A percentile compares a stretch with the other conserved stretches of the same genome.
Evolutionary conservation across 53 echinoderm and acorn worm species (phyloP).

Genomic region (Echinarachnius parma): DNA sequence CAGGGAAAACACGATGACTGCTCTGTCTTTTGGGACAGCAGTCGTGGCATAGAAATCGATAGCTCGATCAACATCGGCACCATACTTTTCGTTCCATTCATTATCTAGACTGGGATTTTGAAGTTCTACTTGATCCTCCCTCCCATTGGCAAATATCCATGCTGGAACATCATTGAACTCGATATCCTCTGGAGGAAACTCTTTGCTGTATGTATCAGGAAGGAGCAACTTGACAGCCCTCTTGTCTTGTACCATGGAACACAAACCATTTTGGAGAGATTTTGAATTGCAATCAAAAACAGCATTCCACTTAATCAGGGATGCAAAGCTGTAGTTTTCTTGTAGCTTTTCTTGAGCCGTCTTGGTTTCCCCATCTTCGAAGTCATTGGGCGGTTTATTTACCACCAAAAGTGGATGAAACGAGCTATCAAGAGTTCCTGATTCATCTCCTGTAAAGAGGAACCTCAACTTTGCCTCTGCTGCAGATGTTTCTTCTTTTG

Average conservation of each 20-base stretch:
- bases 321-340: no score
- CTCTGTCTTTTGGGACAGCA: constrained; percentile 55
- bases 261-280: constrained; percentile 53
- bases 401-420: constrained; percentile 60
- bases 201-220: constrained; percentile 30
- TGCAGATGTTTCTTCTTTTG: constrained; percentile 17
- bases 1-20: constrained; percentile 49
- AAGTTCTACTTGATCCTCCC: constrained; percentile 38
- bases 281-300: constrained; percentile 62
- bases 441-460: constrained; percentile 55
- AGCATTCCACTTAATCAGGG: constrained; percentile 54
- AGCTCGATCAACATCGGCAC: constrained; percentile 50
- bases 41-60: constrained; percentile 42
- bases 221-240: constrained; percentile 49
- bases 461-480: constrained; percentile 51
- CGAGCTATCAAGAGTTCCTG: constrained; percentile 43
- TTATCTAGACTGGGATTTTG: constrained; percentile 11
- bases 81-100: constrained; percentile 54
- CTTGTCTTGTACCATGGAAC: constrained; percentile 35
- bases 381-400: constrained; percentile 38
- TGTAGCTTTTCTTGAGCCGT: constrained; percentile 11
- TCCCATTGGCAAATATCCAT: constrained; percentile 72
- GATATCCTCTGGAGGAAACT: constrained; percentile 27
- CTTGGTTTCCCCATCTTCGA: neutral
- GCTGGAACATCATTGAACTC: constrained; percentile 55